These are phyloP conservation scores for Macquaria australasica DNA, from an alignment of 2,113 vertebrate genomes.

Conservation along the genomic window DNA sequence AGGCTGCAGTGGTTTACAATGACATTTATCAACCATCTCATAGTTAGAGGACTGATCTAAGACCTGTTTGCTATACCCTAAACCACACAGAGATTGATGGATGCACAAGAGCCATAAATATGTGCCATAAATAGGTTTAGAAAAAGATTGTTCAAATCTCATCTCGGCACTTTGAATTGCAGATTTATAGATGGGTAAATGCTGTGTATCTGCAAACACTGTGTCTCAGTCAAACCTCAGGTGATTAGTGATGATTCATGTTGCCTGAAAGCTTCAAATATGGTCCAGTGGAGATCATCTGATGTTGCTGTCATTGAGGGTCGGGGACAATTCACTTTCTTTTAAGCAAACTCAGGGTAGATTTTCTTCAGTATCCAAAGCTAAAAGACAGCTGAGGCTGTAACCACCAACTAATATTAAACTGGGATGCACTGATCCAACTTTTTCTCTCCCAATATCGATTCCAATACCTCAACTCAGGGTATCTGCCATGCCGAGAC, in stretches of 20 bases:
- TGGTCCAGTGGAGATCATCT: not conserved
- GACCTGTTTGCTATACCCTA: slow-evolving; percentile 9
- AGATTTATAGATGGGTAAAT: slow-evolving; percentile 19
- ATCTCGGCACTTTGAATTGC: slow-evolving; percentile 7
- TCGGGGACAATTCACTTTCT: not conserved
- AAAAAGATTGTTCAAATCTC: slow-evolving; percentile 19
- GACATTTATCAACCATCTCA: slow-evolving; percentile 61
- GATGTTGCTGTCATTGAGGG: not conserved
- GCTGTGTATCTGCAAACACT: not conserved
- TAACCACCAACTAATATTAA: not conserved
- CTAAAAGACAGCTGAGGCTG: not conserved
- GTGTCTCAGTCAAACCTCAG: not conserved
- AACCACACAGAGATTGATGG: slow-evolving; percentile 36
- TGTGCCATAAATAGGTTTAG: slow-evolving; percentile 14
- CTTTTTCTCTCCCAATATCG: not conserved
- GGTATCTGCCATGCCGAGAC: not conserved
- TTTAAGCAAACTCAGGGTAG: not conserved
- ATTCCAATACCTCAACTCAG: not conserved
- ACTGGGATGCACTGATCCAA: not conserved
- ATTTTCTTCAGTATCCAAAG: not conserved
- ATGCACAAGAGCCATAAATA: slow-evolving; percentile 12
- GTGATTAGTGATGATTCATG: not conserved
- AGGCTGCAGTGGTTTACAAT: slow-evolving; percentile 33
- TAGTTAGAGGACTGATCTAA: slow-evolving; percentile 24
- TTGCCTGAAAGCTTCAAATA: not conserved